Base-by-base conservation (phyloP, 2,113 vertebrate genomes). In the Numenius arquata region DNA sequence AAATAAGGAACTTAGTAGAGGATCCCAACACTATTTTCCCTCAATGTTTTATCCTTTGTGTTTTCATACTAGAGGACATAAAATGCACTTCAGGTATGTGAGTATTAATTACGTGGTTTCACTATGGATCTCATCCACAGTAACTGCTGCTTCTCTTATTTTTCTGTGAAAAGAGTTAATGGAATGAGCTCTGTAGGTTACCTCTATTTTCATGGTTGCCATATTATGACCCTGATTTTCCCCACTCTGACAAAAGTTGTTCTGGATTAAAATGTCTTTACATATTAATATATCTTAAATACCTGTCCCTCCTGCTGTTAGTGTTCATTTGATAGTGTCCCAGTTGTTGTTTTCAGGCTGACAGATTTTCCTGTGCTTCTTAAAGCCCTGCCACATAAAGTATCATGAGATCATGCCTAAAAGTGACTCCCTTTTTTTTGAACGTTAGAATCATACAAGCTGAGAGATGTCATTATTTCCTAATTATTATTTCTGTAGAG, bases 1-100 rank as follows among this genome's bases (percentile, higher is more conserved):
- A 30, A 40, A 52, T 26, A 53, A 7, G 6, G 50, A 36, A 19
- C 6, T 34, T 52, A 0, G 0, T 6, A 25, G 30, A 16, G 29
- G 27, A 61, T 65, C 22, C 15, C 34, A 84, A 22, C 2, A 1
- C 4, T 36, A 3, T 45, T 15, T 36, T 88, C 38, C 67, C 15
- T 48, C 30, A 34, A 0, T 20, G 29, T 14, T 3, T 53, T 40
- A 34, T 34, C 3, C 25, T 4, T 62, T 7, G 0, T 71, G 10
- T 48, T 85, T 63, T 75, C 19, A 22, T 12, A 11, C 7, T 20
- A 47, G 7, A 52, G 11, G 18, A 47, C 25, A 5, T 12, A 47
- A 85, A 47, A 40, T 11, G 11, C 2, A 8, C n/a, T 53, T 79
- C 32, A 63, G 53, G 23, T 45, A 52, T 6, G 13, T 65, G 27